A percentile compares a stretch with the other conserved stretches of the same genome.
Conservation (phyloP, 2,888 invertebrate genomes). For the Protodeltote pygarga region DNA sequence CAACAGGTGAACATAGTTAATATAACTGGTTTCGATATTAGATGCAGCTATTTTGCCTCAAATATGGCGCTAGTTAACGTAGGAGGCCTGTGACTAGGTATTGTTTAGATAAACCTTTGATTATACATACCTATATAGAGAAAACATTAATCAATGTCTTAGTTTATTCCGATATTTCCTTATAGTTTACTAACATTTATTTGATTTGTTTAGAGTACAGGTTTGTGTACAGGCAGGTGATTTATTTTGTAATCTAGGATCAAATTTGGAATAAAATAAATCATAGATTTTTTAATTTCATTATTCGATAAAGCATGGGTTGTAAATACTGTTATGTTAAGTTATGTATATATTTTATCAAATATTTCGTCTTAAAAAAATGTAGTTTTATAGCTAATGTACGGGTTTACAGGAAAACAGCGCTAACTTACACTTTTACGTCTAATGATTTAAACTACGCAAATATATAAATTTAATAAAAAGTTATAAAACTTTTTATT, state of each 20-base stretch:
- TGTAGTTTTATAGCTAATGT: no score
- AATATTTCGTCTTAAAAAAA: no score
- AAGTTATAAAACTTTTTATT: not conserved
- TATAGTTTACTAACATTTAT: slow-evolving; percentile 15
- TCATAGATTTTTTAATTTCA: no score
- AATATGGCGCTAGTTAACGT: slow-evolving; percentile 31
- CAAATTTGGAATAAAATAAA: no score
- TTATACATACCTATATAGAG: no score
- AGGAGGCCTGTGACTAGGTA: slow-evolving; percentile 37
- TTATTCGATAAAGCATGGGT: no score
- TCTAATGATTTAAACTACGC: no score
- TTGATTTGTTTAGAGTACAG: slow-evolving; percentile 2
- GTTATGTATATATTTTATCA: no score
- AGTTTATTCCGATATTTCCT: slow-evolving; percentile 35
- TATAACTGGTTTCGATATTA: slow-evolving; percentile 45
- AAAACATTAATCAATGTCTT: slow-evolving; percentile 37
- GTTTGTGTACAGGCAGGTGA: not conserved
- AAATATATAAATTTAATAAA: not conserved
- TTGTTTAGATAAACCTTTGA: slow-evolving; percentile 19
- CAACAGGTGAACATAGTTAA: slow-evolving; percentile 52
- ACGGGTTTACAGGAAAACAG: no score
- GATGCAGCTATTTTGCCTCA: slow-evolving; percentile 35
- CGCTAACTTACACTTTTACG: no score
- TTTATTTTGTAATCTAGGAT: no score
- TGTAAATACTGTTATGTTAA: no score